Base-by-base conservation (phyloP, 2,888 invertebrate species). In the Polyommatus icarus region DNA sequence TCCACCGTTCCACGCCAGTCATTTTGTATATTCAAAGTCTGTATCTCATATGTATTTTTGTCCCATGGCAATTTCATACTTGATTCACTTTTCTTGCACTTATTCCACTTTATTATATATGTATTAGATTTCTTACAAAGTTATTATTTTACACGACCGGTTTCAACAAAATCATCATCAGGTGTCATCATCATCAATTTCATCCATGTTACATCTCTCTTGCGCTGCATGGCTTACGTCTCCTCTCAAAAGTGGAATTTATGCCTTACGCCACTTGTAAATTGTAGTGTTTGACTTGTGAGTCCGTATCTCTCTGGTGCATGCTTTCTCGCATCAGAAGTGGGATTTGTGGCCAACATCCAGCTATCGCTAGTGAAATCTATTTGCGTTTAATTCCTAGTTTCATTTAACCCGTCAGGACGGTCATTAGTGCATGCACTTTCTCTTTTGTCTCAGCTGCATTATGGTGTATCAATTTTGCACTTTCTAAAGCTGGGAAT, bases 401-500 rank as follows among this genome's bases (percentile, higher is more conserved):
- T 61, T 24, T 61, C 61, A 61, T 61, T 61, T 61, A 61, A 24
- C 61, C 61, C 61, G 61, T 61, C 61, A 61, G 61, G 61, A 61
- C 61, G 61, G 61, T 61, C 24, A 24, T 61, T 61, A 61, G 61
- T 24, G 61, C 61, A 61, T 12, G 61, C 46, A 24, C 73, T 73
- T 73, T 73, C 73, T 73, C 73, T 73, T 73, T 73, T 20, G 73
- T 46, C 50, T 73, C 24, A 10, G 5, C 20, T 50, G 40, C 36
- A n/a, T 72, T n/a, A 72, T 40, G 46, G 73, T 73, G 15, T 73
- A 46, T n/a, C 72, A n/a, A 73, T 24, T 75, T 50, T 50, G 24
- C 50, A 54, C 50, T 75, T 75, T 75, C 75, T 75, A 75, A 67
- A 67, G 67, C 67, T 67, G 12, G 67, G 67, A 67, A 32, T 67